Conservation (phyloP, 2,888 invertebrate species). For the Acronicta psi region DNA sequence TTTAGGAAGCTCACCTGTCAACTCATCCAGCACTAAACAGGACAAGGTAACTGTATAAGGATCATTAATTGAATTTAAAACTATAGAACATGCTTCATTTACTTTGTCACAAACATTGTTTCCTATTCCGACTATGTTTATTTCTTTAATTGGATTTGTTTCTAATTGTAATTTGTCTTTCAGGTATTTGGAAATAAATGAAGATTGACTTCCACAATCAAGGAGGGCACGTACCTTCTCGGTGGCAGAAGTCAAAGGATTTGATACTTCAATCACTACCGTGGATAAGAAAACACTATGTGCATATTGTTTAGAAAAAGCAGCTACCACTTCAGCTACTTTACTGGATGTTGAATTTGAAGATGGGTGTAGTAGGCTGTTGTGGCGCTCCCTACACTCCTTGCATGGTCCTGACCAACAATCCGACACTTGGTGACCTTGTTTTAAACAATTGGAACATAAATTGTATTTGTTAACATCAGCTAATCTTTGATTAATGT, state of each 20-base stretch:
- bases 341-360: not conserved
- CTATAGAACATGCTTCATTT: not conserved
- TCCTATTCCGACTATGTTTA: constrained; percentile 7
- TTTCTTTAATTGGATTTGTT: not conserved
- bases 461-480: constrained; percentile 41
- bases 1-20: not conserved
- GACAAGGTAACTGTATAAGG: constrained; percentile 2
- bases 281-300: constrained; percentile 4
- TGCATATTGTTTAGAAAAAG: not conserved
- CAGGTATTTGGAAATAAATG: not conserved
- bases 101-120: constrained; percentile 1
- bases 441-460: constrained; percentile 45
- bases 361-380: constrained; percentile 40
- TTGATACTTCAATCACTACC: constrained; percentile 2
- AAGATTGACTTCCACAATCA: constrained; percentile 2
- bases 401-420: constrained; percentile 51
- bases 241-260: not conserved
- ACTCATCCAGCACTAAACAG: constrained; percentile 3
- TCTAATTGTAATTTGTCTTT: constrained; percentile 8
- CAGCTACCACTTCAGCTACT: not conserved
- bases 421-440: constrained; percentile 32
- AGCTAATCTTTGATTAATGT: constrained; percentile 21
- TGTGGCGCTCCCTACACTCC: constrained; percentile 43
- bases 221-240: not conserved
- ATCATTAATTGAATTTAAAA: not conserved